These are phyloP conservation scores for Macroramphosus scolopax DNA, from an alignment of 2,797 vertebrate genomes.

Conservation along the genomic window DNA sequence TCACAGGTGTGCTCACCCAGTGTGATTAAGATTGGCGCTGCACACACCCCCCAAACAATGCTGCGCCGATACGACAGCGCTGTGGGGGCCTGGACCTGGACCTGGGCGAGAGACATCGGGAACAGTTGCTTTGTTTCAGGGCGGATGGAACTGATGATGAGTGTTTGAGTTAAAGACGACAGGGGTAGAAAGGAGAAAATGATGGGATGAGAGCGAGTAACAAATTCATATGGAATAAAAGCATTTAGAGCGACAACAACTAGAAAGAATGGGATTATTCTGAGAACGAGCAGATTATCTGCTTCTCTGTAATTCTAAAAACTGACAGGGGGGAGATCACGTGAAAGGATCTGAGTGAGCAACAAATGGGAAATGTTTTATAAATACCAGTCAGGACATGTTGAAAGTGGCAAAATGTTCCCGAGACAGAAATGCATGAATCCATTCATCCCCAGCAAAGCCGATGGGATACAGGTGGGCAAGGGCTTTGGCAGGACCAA, in stretches of 20 bases:
- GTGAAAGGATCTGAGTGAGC: constrained; percentile 33
- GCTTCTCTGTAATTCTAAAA: constrained; percentile 38
- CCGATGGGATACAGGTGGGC: constrained; percentile 68
- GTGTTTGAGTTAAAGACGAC: constrained; percentile 55
- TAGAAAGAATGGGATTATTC: constrained; percentile 51
- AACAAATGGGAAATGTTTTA: constrained; percentile 31
- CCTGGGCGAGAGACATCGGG: constrained; percentile 42
- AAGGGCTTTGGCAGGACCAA: constrained; percentile 68
- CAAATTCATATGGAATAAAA: constrained; percentile 37
- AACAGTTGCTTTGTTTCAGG: constrained; percentile 57
- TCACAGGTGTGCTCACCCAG: constrained; percentile 77
- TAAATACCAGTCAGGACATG: constrained; percentile 26
- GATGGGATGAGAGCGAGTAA: constrained; percentile 17
- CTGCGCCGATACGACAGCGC: constrained; percentile 41
- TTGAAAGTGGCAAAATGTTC: constrained; percentile 32
- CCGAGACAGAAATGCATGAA: constrained; percentile 27
- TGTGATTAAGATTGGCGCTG: constrained; percentile 77
- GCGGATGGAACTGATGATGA: constrained; percentile 65
- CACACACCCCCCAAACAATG: constrained; percentile 27
- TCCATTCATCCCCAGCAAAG: constrained; percentile 45
- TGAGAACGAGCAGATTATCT: constrained; percentile 44
- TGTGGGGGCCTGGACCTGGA: constrained; percentile 51
- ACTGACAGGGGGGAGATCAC: constrained; percentile 28
- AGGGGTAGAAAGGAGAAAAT: constrained; percentile 44
- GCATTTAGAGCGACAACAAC: constrained; percentile 45